These are phyloP conservation scores for Helostoma temminkii DNA, from an alignment of 2,797 vertebrate species.

Conservation along the genomic window DNA sequence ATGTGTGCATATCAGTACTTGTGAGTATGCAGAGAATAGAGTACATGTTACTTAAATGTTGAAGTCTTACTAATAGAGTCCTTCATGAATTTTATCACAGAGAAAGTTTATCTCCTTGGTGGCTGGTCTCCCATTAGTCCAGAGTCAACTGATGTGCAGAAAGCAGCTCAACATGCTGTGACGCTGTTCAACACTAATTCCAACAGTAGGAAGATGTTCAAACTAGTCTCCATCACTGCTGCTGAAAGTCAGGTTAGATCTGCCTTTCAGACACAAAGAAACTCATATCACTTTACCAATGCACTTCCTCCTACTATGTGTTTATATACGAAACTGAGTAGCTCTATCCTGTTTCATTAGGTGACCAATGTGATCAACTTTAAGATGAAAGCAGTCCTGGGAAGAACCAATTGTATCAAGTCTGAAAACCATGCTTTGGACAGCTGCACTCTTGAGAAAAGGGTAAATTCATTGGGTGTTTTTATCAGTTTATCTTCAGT, in stretches of 20 bases:
- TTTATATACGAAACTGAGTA: background rate
- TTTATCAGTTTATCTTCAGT: background rate
- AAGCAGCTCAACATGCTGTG: constrained; percentile 46
- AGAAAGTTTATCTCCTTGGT: constrained; percentile 40
- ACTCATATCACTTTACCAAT: background rate
- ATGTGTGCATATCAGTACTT: background rate
- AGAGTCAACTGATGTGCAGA: constrained; percentile 46
- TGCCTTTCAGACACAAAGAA: background rate
- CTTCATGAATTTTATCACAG: constrained; percentile 26
- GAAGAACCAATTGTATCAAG: constrained; percentile 73
- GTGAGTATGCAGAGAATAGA: background rate
- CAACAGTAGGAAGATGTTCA: constrained; percentile 66
- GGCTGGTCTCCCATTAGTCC: constrained; percentile 49
- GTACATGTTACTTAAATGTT: background rate
- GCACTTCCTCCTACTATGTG: background rate
- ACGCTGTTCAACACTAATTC: constrained; percentile 46
- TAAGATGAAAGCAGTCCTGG: constrained; percentile 58
- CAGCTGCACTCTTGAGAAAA: constrained; percentile 55
- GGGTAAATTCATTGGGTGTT: constrained; percentile 47
- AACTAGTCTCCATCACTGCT: constrained; percentile 53
- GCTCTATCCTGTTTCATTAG: constrained; percentile 35
- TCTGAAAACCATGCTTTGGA: constrained; percentile 59
- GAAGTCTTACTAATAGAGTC: background rate
- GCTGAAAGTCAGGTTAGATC: constrained; percentile 63
- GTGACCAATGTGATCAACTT: constrained; percentile 68